These are phyloP conservation scores for Remorina albescens DNA, from an alignment of 2,797 vertebrate species.

Conservation along the genomic window DNA sequence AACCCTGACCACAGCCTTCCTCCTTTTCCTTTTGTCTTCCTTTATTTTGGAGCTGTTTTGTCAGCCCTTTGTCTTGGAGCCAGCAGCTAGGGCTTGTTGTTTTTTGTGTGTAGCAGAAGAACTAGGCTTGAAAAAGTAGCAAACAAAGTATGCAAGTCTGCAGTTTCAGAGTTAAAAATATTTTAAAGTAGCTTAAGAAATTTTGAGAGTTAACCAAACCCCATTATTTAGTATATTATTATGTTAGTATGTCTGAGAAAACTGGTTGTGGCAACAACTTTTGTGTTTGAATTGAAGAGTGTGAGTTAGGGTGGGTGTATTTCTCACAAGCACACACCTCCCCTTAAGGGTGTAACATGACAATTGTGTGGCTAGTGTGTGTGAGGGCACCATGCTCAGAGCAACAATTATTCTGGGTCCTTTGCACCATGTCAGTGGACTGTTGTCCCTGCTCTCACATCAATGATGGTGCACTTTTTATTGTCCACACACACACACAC, in stretches of 20 bases:
- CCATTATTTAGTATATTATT: background rate
- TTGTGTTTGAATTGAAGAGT: background rate
- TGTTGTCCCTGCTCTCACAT: constrained; percentile 74
- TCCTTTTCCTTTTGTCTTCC: constrained; percentile 51
- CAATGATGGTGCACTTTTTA: constrained; percentile 66
- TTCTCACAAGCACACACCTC: constrained; percentile 35
- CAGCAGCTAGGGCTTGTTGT: constrained; percentile 19
- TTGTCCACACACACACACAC: constrained; percentile 31
- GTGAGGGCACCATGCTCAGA: constrained; percentile 49
- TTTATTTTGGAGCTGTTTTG: constrained; percentile 60
- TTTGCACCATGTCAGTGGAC: constrained; percentile 49
- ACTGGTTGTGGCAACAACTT: background rate
- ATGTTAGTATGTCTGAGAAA: background rate
- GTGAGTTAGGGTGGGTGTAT: background rate
- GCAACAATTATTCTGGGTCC: constrained; percentile 60
- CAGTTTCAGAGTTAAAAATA: background rate
- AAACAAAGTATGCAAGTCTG: no score
- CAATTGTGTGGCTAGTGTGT: constrained; percentile 34
- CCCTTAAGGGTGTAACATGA: constrained; percentile 64
- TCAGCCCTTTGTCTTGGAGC: constrained; percentile 61
- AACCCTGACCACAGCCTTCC: constrained; percentile 41
- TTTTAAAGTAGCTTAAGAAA: background rate
- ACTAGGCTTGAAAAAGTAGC: constrained; percentile 14
- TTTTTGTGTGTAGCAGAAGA: background rate
- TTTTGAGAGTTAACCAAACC: background rate